A percentile compares a stretch with the other conserved stretches of the same genome.
These are phyloP conservation scores for Anolis apletophallus DNA, from an alignment of 2,797 vertebrate genomes.

Conservation along the genomic window DNA sequence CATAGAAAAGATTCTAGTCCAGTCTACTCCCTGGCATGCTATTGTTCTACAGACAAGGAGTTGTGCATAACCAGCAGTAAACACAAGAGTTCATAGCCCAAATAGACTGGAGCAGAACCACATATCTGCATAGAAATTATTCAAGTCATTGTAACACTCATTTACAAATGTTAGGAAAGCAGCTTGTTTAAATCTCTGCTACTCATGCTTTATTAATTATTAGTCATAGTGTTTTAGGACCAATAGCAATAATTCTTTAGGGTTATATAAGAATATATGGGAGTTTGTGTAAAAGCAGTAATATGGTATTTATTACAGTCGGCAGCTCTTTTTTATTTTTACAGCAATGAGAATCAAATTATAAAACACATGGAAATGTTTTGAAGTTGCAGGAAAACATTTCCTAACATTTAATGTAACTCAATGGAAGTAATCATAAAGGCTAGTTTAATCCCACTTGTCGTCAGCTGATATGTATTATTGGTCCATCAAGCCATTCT, in stretches of 20 bases:
- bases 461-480: not conserved
- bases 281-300: not conserved
- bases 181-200: slow-evolving; percentile 10
- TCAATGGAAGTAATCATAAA: not conserved
- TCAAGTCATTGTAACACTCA: not conserved
- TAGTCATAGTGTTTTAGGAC: not conserved
- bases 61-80: not conserved
- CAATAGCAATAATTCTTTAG: not conserved
- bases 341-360: not conserved
- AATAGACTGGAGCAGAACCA: not conserved
- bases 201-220: slow-evolving; percentile 5
- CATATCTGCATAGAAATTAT: not conserved
- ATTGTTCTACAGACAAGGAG: not conserved
- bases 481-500: not conserved
- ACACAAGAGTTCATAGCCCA: not conserved
- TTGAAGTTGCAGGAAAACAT: not conserved
- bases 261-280: slow-evolving; percentile 9
- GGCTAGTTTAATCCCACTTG: not conserved
- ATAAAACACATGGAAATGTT: not conserved
- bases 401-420: not conserved
- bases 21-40: not conserved
- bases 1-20: not conserved
- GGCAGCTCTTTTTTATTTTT: not conserved
- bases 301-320: not conserved
- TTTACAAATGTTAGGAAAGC: not conserved